Conservation (phyloP, 2,888 invertebrate genomes). For the Octodonta nipae region DNA sequence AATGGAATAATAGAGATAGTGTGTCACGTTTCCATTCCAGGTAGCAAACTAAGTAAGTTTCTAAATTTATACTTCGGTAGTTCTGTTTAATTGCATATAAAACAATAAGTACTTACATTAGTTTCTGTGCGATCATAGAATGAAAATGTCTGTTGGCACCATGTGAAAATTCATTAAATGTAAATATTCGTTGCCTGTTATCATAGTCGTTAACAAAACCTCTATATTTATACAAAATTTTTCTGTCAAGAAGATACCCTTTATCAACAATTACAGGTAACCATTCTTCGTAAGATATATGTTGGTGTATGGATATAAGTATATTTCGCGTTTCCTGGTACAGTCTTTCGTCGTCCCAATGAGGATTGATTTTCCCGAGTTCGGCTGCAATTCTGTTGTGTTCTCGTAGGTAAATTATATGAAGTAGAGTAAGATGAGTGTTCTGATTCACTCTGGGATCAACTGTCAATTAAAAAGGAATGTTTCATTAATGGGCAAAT, state of each 20-base stretch:
- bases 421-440: conserved; percentile 55
- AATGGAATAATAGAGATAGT: too few species aligned
- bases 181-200: conserved; percentile 47
- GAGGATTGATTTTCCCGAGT: conserved; percentile 52
- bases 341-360: conserved; percentile 60
- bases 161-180: conserved; percentile 56
- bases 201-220: conserved; percentile 55
- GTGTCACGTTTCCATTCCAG: too few species aligned
- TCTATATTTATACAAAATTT: conserved; percentile 46
- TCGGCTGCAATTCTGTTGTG: conserved; percentile 58
- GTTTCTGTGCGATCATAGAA: conserved; percentile 51
- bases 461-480: too few species aligned
- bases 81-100: too few species aligned
- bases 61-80: too few species aligned
- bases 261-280: conserved; percentile 57
- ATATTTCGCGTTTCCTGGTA: conserved; percentile 63
- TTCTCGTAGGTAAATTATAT: conserved; percentile 54
- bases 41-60: too few species aligned
- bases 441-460: conserved; percentile 59
- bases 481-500: too few species aligned
- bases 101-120: conserved; percentile 44
- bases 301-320: conserved; percentile 54
- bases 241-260: conserved; percentile 49
- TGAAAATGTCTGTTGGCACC: conserved; percentile 66
- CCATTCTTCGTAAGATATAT: conserved; percentile 66